A percentile compares a stretch with the other conserved stretches of the same genome.
These are phyloP conservation scores for Oplegnathus fasciatus DNA, from an alignment of 2,113 vertebrate species.

Conservation along the genomic window DNA sequence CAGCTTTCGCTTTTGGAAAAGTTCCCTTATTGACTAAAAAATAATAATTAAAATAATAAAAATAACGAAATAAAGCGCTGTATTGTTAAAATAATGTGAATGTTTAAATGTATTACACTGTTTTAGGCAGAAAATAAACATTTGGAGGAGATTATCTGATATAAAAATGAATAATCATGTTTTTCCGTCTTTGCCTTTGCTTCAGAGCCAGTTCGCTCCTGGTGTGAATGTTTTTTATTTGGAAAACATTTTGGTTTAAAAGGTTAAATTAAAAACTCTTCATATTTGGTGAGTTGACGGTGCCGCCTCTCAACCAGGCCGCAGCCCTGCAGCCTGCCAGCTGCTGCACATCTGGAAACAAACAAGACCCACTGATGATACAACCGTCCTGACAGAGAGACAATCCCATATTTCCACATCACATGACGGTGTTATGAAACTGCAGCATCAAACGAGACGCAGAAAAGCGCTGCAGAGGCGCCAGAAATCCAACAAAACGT, in stretches of 20 bases:
- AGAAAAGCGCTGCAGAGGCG: conserved; percentile 5
- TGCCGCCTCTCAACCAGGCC: conserved; percentile 28
- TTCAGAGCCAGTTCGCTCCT: not conserved
- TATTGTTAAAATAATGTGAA: not conserved
- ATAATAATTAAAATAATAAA: no score
- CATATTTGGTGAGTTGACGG: not conserved
- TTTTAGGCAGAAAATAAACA: not conserved
- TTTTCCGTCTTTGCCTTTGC: not conserved
- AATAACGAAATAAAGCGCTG: not conserved
- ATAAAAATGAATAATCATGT: not conserved
- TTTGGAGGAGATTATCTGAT: not conserved
- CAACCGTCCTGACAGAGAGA: not conserved
- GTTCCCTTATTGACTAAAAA: not conserved
- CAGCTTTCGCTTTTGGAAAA: not conserved
- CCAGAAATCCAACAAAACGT: not conserved
- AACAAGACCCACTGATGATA: not conserved
- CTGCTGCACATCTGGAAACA: conserved; percentile 18
- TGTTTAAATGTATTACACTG: not conserved
- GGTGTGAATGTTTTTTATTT: not conserved
- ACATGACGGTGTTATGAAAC: not conserved
- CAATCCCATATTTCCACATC: not conserved
- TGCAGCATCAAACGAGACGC: not conserved
- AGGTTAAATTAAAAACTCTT: not conserved
- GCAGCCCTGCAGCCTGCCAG: conserved; percentile 30
- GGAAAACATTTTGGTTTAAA: not conserved